phyloP scores from a whole-genome alignment of 2,797 vertebrate species.

The Hydrolagus colliei region DNA sequence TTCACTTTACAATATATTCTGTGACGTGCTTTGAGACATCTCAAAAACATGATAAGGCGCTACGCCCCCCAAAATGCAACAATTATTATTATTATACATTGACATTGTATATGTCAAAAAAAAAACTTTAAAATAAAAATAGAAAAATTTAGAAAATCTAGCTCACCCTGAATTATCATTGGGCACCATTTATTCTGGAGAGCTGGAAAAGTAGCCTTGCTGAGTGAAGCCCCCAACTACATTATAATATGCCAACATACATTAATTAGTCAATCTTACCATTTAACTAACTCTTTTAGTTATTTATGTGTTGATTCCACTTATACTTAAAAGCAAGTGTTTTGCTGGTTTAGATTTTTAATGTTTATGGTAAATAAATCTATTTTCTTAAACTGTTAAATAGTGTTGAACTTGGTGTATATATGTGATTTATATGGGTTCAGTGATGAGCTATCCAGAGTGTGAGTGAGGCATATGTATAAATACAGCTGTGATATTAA shows the following conservation, averaged over 20 bases:
- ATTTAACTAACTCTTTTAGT: not conserved
- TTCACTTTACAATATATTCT: too few species aligned
- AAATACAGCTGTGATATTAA: too few species aligned
- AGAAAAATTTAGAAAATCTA: not conserved
- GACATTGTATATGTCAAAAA: not conserved
- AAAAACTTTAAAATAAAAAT: not conserved
- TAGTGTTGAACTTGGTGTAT: not conserved
- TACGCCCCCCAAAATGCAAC: not conserved
- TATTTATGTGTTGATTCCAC: not conserved
- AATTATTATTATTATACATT: not conserved
- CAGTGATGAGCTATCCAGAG: not conserved
- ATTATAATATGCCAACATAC: not conserved
- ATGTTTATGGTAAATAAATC: not conserved
- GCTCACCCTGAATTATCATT: not conserved
- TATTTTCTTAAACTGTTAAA: slow-evolving; percentile 2
- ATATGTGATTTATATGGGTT: not conserved
- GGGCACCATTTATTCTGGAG: not conserved
- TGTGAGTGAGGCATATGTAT: not conserved
- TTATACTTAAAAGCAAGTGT: not conserved
- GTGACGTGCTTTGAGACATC: too few species aligned
- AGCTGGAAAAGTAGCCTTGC: not conserved
- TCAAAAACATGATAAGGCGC: not conserved
- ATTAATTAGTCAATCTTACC: too few species aligned
- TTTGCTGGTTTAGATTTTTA: not conserved
- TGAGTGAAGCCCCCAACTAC: not conserved